Percentiles rank a stretch among this genome's conserved stretches.
These are phyloP conservation scores for Trachythela sp. DNA, from an alignment of 64 coral and sea anemone genomes.

Conservation along the genomic window DNA sequence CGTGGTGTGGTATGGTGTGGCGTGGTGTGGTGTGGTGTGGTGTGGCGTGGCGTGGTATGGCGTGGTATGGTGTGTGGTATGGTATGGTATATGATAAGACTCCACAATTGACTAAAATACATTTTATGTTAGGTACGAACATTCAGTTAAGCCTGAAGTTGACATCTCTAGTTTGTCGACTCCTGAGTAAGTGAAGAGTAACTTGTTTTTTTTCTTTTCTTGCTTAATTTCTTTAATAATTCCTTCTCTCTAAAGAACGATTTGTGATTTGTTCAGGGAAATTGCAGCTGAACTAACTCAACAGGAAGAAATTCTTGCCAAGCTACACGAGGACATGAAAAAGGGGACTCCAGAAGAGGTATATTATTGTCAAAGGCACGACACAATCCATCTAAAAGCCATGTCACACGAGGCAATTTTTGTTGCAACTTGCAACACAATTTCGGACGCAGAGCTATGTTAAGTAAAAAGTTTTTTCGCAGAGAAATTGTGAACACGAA, in stretches of 20 bases:
- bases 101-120: neutral
- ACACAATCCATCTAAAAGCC: too few species aligned
- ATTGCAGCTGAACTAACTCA: slow-evolving; percentile 1
- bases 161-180: neutral
- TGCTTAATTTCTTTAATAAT: neutral
- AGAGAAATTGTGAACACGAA: too few species aligned
- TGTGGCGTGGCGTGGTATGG: too few species aligned
- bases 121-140: slow-evolving; percentile 3
- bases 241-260: neutral
- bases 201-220: neutral
- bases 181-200: neutral
- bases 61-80: too few species aligned
- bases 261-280: neutral
- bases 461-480: too few species aligned
- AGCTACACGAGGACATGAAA: slow-evolving; percentile 7
- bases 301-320: neutral
- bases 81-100: neutral
- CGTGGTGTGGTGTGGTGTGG: too few species aligned
- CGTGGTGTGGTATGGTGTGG: too few species aligned
- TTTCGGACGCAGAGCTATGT: too few species aligned
- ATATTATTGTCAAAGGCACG: too few species aligned
- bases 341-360: neutral
- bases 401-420: too few species aligned
- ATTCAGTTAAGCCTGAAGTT: neutral
- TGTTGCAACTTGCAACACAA: too few species aligned